Conservation (phyloP, 2,888 invertebrate species). For the Noctua pronuba region DNA sequence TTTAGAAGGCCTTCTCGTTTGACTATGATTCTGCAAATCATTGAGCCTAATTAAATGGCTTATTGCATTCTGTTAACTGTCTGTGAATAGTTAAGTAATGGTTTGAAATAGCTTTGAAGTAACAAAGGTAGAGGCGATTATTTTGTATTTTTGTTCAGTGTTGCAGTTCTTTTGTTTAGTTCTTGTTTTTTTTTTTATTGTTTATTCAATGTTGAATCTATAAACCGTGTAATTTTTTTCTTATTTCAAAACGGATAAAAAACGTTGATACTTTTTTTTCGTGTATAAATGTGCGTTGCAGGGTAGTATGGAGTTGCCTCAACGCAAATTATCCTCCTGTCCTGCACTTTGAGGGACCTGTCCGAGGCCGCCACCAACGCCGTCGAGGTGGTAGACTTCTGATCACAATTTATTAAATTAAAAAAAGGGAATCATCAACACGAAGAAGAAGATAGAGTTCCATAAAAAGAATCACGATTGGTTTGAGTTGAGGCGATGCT, state of each 20-base stretch:
- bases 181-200: background rate
- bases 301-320: background rate
- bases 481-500: background rate
- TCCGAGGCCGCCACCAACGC: too few species aligned
- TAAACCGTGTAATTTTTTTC: background rate
- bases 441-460: background rate
- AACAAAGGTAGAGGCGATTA: conserved; percentile 49
- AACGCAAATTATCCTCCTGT: too few species aligned
- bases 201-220: background rate
- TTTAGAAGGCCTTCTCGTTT: conserved; percentile 68
- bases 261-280: too few species aligned
- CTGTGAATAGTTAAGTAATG: conserved; percentile 65
- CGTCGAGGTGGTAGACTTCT: too few species aligned
- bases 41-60: conserved; percentile 78
- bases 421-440: too few species aligned
- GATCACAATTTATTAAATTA: too few species aligned
- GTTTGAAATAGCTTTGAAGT: conserved; percentile 30
- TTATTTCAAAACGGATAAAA: too few species aligned
- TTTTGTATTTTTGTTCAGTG: background rate
- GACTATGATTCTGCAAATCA: conserved; percentile 79
- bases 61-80: conserved; percentile 65
- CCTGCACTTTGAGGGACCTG: too few species aligned
- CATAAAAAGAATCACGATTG: background rate
- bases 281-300: background rate
- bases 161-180: background rate